phyloP scores from a whole-genome alignment of 2,888 invertebrate genomes.

The Drosophila ezoana region DNA sequence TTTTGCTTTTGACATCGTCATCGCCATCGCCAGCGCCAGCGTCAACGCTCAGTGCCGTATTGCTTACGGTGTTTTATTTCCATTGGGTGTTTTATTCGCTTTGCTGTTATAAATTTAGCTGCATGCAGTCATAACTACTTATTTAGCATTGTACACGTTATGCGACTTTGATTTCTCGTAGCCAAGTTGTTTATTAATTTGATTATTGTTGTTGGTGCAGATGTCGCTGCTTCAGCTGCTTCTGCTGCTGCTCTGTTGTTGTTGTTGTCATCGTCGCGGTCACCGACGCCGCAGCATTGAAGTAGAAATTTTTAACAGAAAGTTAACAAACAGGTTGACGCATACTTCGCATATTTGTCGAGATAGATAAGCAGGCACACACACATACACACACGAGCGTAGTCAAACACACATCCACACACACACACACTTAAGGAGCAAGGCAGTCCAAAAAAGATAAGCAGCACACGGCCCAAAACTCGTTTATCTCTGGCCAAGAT shows the following conservation, averaged over 20 bases:
- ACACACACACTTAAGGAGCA: constrained; percentile 26
- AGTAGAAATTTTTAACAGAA: constrained; percentile 74
- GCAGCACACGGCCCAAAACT: constrained; percentile 56
- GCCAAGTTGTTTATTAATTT: constrained; percentile 55
- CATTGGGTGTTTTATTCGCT: constrained; percentile 49
- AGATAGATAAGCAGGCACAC: constrained; percentile 72
- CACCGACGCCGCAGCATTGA: constrained; percentile 45
- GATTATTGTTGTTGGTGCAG: constrained; percentile 40
- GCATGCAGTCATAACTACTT: constrained; percentile 72
- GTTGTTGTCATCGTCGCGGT: constrained; percentile 35
- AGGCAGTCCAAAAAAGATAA: constrained; percentile 50
- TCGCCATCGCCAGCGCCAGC: constrained; percentile 2
- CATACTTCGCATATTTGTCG: constrained; percentile 78
- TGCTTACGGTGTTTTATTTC: constrained; percentile 61
- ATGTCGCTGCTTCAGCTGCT: constrained; percentile 14
- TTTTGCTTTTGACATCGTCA: constrained; percentile 44
- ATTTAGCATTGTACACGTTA: constrained; percentile 66
- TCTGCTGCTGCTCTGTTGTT: constrained; percentile 6
- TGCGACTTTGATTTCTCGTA: constrained; percentile 57
- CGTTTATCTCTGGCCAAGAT: constrained; percentile 73
- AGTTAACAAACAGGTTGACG: constrained; percentile 80
- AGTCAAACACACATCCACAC: constrained; percentile 8
- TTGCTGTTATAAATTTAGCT: constrained; percentile 57
- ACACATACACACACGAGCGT: constrained; percentile 28
- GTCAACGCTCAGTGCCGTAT: constrained; percentile 31